Percentiles rank a stretch among this genome's conserved stretches.
These are phyloP conservation scores for Chlorodrepanis virens DNA, from an alignment of 2,113 vertebrate genomes.

Conservation along the genomic window DNA sequence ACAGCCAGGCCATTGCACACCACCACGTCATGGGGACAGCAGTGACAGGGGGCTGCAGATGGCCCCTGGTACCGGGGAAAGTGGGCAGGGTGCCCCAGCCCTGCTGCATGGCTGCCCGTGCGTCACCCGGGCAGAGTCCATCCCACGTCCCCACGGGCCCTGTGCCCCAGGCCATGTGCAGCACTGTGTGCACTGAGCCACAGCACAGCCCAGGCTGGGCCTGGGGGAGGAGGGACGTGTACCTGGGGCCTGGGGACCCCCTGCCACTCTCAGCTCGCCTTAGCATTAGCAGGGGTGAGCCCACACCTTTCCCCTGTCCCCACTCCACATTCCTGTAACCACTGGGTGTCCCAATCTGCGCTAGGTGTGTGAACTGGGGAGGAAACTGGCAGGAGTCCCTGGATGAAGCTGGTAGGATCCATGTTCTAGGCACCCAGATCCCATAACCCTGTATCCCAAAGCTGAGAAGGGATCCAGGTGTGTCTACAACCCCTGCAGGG, in stretches of 20 bases:
- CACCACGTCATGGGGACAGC: accelerated
- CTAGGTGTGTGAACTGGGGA: accelerated
- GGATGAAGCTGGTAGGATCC: not conserved
- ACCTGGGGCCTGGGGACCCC: not conserved
- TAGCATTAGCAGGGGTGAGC: too few relatives aligned
- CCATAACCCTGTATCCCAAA: not conserved
- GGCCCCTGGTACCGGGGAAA: accelerated
- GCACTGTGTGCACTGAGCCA: accelerated
- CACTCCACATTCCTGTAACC: not conserved
- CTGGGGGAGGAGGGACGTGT: accelerated
- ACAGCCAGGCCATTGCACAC: accelerated
- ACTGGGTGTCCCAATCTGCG: not conserved
- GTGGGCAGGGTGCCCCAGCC: not conserved
- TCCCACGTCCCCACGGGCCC: not conserved
- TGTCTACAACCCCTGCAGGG: not conserved
- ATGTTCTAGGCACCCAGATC: accelerated
- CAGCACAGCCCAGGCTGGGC: not conserved
- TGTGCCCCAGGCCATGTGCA: not conserved
- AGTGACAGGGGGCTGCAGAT: not conserved
- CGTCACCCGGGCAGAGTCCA: not conserved
- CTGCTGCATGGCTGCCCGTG: not conserved
- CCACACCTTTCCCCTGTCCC: accelerated
- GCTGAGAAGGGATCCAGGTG: not conserved
- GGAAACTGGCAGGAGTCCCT: not conserved
- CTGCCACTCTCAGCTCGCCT: not conserved